phyloP scores from a whole-genome alignment of 2,113 vertebrate species.

The Raja brachyura region DNA sequence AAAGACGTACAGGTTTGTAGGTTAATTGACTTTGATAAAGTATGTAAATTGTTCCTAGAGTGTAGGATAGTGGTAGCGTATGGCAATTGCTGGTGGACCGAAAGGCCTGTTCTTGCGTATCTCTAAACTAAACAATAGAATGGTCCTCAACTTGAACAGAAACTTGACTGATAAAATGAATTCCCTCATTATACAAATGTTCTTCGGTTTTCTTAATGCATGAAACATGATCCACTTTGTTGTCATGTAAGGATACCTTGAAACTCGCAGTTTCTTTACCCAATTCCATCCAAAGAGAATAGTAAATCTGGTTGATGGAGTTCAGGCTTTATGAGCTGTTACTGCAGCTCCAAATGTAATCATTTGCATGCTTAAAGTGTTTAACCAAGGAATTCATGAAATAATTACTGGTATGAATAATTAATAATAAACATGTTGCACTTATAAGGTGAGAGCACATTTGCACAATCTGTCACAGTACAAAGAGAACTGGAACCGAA shows the following conservation, averaged over 20 bases:
- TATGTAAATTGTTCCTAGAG: too few species aligned
- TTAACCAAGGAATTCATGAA: background rate
- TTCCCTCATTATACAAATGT: background rate
- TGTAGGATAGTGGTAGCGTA: too few species aligned
- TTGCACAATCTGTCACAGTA: background rate
- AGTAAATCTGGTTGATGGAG: background rate
- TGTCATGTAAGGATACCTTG: background rate
- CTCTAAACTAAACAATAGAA: too few species aligned
- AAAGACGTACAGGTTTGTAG: too few species aligned
- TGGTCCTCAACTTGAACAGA: background rate
- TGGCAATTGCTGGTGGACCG: too few species aligned
- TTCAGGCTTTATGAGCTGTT: background rate
- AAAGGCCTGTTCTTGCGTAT: too few species aligned
- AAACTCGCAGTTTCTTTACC: background rate
- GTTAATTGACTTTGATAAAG: too few species aligned
- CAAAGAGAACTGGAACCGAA: background rate
- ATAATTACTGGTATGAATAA: background rate
- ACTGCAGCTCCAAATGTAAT: background rate
- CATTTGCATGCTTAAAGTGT: background rate
- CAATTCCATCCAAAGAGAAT: background rate
- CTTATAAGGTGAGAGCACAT: background rate
- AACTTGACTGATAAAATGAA: background rate
- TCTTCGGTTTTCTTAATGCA: background rate
- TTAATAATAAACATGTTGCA: background rate
- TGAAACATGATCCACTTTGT: background rate